Conservation (phyloP, 2,797 vertebrate species). For the Darevskia nairensis region DNA sequence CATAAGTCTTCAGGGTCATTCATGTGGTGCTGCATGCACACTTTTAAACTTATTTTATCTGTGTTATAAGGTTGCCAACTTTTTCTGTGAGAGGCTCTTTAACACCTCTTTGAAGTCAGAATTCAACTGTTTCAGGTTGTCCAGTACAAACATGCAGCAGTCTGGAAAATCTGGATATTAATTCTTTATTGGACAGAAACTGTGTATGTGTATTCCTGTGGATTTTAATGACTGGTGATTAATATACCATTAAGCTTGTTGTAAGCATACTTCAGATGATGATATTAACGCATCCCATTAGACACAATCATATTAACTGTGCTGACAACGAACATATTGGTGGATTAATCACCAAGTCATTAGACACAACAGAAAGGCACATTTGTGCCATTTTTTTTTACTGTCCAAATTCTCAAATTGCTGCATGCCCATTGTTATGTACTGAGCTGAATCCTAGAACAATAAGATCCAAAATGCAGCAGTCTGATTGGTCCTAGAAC, state of each 20-base stretch:
- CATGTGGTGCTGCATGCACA: not conserved
- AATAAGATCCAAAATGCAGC: no score
- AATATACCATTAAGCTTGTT: not conserved
- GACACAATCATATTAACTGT: not conserved
- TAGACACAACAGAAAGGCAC: not conserved
- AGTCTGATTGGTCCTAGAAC: no score
- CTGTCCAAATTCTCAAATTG: not conserved
- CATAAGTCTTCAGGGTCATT: no score
- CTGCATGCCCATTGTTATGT: not conserved
- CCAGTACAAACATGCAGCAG: not conserved
- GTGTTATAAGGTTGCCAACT: not conserved
- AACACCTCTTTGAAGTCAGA: no score
- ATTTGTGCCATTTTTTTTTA: no score
- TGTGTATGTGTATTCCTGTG: not conserved
- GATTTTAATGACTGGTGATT: not conserved
- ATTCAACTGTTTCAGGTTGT: not conserved
- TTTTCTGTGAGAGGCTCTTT: not conserved
- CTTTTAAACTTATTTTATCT: not conserved
- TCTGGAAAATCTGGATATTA: not conserved
- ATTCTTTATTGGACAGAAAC: not conserved
- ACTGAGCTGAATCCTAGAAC: no score
- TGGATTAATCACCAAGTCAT: slow-evolving; percentile 9
- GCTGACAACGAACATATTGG: not conserved
- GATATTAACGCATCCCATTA: not conserved
- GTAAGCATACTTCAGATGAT: not conserved